Conservation (phyloP, 1,140 invertebrate genomes). For the Elymnias hypermnestra region DNA sequence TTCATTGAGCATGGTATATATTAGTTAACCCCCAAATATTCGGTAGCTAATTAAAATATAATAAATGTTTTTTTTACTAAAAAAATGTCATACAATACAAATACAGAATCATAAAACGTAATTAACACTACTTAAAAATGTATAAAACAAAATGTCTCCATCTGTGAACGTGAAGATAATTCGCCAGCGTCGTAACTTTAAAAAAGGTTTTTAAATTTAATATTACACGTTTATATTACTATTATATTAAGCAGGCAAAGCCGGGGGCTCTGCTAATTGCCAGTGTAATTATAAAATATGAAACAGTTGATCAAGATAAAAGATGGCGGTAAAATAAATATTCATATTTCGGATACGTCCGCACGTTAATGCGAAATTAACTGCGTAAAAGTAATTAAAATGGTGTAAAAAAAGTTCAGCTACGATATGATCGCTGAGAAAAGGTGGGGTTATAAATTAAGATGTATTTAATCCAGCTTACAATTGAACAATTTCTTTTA, state of each 20-base stretch:
- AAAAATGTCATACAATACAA: too few relatives aligned
- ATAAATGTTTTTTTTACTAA: too few relatives aligned
- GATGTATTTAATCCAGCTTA: constrained; percentile 59
- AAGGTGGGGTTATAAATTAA: constrained; percentile 42
- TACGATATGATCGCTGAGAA: constrained; percentile 14
- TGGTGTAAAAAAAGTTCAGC: constrained; percentile 21
- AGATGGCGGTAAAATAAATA: constrained; percentile 31
- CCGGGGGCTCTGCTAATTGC: constrained; percentile 1
- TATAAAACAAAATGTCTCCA: too few relatives aligned
- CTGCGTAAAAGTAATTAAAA: constrained; percentile 39
- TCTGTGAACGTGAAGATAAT: too few relatives aligned
- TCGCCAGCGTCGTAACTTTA: not conserved
- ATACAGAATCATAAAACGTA: too few relatives aligned
- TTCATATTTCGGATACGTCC: constrained; percentile 45
- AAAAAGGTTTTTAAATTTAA: not conserved
- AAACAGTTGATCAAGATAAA: constrained; percentile 41
- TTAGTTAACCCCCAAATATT: too few relatives aligned
- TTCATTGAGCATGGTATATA: too few relatives aligned
- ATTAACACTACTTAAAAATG: too few relatives aligned
- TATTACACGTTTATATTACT: too few relatives aligned
- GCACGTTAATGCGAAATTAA: constrained; percentile 43
- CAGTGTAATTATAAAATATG: constrained; percentile 48
- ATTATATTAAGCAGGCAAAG: not conserved
- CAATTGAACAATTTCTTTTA: constrained; percentile 61
- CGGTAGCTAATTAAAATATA: too few relatives aligned